These are phyloP conservation scores for Leptoteleia sp. DNA, from an alignment of 1,140 invertebrate species.

Conservation along the genomic window DNA sequence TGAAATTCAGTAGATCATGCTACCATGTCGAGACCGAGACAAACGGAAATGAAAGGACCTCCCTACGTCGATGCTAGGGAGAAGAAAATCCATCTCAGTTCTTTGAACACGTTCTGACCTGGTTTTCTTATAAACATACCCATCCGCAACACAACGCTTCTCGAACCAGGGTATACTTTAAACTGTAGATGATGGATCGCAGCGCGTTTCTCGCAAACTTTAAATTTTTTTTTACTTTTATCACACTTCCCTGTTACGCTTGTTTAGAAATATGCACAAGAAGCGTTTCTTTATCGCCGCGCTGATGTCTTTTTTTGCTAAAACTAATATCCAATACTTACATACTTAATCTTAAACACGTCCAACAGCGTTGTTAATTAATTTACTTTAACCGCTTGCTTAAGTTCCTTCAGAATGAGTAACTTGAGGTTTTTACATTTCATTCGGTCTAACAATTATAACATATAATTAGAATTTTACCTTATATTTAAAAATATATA, in stretches of 20 bases:
- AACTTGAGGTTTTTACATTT: too few species aligned
- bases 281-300: conserved; percentile 12
- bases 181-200: conserved; percentile 45
- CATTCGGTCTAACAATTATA: too few species aligned
- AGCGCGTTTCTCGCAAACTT: conserved; percentile 18
- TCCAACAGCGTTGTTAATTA: conserved; percentile 26
- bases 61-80: conserved; percentile 23
- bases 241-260: conserved; percentile 5
- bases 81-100: conserved; percentile 44
- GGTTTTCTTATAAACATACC: conserved; percentile 41
- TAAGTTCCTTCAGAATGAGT: conserved; percentile 7
- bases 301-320: conserved; percentile 7
- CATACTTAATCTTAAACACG: conserved; percentile 13
- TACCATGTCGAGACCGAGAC: conserved; percentile 25
- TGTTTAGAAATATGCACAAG: conserved; percentile 14
- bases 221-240: conserved; percentile 33
- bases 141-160: conserved; percentile 21
- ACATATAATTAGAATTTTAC: too few species aligned
- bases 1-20: conserved; percentile 20
- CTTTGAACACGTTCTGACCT: conserved; percentile 39
- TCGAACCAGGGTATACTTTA: conserved; percentile 37
- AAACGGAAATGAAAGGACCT: conserved; percentile 51
- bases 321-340: conserved; percentile 18
- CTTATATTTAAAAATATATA: too few species aligned
- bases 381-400: conserved; percentile 7